phyloP scores from a whole-genome alignment of 2,888 invertebrate genomes.

The Coremacera marginata region DNA sequence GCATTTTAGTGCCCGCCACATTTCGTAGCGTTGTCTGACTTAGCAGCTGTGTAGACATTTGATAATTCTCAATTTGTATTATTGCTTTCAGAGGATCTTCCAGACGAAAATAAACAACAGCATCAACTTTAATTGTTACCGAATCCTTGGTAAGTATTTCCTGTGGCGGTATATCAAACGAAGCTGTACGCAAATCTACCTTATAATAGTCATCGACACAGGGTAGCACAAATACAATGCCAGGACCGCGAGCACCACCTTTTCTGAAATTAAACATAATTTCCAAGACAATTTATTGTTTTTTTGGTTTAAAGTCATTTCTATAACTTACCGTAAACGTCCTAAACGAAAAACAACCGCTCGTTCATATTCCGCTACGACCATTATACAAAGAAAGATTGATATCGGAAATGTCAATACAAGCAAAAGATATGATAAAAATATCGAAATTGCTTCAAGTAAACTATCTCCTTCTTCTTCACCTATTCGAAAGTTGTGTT shows the following conservation, averaged over 20 bases:
- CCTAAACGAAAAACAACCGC: slow-evolving; percentile 87
- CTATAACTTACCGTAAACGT: slow-evolving; percentile 71
- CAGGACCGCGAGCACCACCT: slow-evolving; percentile 70
- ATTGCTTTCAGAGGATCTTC: slow-evolving; percentile 80
- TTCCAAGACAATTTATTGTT: no score
- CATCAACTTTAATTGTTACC: slow-evolving; percentile 92
- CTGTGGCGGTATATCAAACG: slow-evolving; percentile 76
- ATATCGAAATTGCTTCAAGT: slow-evolving; percentile 78
- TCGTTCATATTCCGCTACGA: slow-evolving; percentile 84
- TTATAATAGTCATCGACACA: slow-evolving; percentile 73
- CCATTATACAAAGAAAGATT: slow-evolving; percentile 83
- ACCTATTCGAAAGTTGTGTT: neutral
- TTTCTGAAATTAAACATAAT: neutral
- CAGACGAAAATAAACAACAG: slow-evolving; percentile 84
- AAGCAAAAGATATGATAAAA: slow-evolving; percentile 77
- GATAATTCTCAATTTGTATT: slow-evolving; percentile 73
- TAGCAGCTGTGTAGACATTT: slow-evolving; percentile 80
- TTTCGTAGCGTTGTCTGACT: slow-evolving; percentile 88
- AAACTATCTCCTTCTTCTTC: neutral
- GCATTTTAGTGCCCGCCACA: slow-evolving; percentile 88
- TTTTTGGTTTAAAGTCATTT: no score
- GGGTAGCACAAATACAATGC: slow-evolving; percentile 75
- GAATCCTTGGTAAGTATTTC: slow-evolving; percentile 87
- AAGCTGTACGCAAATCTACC: slow-evolving; percentile 74
- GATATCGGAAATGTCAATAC: slow-evolving; percentile 83